A percentile compares a stretch with the other conserved stretches of the same genome.
These are phyloP conservation scores for Miniopterus natalensis DNA, from an alignment of 2,113 vertebrate species.

Conservation along the genomic window DNA sequence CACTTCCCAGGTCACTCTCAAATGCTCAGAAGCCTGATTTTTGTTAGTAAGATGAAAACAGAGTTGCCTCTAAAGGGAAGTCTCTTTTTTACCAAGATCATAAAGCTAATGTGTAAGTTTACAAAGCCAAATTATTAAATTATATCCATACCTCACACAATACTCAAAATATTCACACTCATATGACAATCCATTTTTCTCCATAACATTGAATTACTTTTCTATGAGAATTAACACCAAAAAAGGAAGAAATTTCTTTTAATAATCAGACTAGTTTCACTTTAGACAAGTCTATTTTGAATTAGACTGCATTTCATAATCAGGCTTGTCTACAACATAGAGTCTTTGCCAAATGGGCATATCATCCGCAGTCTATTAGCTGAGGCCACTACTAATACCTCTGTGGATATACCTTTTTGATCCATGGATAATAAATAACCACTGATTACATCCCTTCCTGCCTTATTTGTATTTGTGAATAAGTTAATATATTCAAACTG, in stretches of 20 bases:
- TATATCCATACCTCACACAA: background rate
- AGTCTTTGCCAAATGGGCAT: background rate
- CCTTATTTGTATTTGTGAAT: conserved; percentile 7
- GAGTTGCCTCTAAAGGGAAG: background rate
- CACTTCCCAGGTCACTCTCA: background rate
- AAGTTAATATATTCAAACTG: background rate
- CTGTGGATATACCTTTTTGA: background rate
- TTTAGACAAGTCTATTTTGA: background rate
- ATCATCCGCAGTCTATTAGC: background rate
- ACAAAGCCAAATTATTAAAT: background rate
- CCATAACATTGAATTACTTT: background rate
- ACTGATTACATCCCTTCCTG: background rate
- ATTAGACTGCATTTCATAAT: background rate
- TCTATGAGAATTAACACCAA: background rate
- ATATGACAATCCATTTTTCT: background rate
- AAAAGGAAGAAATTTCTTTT: background rate
- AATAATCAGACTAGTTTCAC: background rate
- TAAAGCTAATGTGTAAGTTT: background rate
- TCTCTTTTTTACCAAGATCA: background rate
- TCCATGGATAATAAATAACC: background rate
- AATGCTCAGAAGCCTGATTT: background rate
- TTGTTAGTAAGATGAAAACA: background rate
- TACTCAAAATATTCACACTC: background rate
- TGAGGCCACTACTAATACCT: background rate
- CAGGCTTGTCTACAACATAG: background rate